These are phyloP conservation scores for Tamandua tetradactyla DNA, from an alignment of 2,797 vertebrate species.

Conservation along the genomic window DNA sequence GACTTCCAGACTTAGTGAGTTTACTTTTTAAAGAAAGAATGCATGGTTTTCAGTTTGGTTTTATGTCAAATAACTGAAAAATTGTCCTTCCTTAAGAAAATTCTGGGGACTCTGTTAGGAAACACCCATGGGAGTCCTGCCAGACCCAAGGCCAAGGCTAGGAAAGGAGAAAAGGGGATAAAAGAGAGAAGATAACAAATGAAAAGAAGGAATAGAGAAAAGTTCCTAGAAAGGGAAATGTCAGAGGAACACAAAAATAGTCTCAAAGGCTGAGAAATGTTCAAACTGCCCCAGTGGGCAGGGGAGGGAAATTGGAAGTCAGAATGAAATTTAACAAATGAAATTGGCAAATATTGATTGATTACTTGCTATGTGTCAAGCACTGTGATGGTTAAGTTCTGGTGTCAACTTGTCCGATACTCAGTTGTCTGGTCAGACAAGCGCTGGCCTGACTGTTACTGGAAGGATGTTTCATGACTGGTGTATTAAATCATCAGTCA, in stretches of 20 bases:
- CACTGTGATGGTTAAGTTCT: too few relatives aligned
- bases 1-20: conserved; percentile 54
- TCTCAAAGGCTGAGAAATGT: background rate
- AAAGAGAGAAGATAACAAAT: background rate
- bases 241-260: background rate
- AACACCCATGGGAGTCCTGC: background rate
- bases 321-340: background rate
- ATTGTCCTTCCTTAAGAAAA: background rate
- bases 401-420: too few relatives aligned
- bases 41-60: background rate
- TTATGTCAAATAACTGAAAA: background rate
- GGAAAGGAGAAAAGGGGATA: background rate
- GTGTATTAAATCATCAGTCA: too few relatives aligned
- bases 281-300: background rate
- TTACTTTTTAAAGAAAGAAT: conserved; percentile 44
- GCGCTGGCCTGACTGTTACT: too few relatives aligned
- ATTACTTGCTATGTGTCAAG: background rate
- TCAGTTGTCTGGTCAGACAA: too few relatives aligned
- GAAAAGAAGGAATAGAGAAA: background rate
- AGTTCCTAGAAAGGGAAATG: background rate
- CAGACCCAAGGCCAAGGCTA: background rate
- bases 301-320: background rate
- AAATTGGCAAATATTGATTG: background rate
- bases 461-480: too few relatives aligned
- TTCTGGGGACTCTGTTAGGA: background rate